Evolutionary conservation across 2,113 vertebrate species (phyloP), one percentile per base, ranked within the genome.

Genomic region (Herpetotheres cachinnans): DNA sequence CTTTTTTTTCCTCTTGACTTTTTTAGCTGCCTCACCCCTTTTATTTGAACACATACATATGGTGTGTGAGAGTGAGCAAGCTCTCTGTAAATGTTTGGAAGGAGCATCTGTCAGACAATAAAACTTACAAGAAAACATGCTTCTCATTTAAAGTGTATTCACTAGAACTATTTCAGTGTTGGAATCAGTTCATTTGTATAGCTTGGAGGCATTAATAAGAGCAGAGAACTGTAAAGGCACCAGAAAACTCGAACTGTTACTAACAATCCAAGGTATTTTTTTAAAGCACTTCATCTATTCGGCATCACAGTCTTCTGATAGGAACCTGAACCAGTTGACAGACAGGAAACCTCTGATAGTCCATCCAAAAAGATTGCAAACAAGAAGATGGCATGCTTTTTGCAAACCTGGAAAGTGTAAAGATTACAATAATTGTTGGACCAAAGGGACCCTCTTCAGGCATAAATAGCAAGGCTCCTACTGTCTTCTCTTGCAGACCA

Each of bases 401-500:
- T 88, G 77, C 91, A 90, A 94, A 92, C 88, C 93, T 95, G 97
- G 96, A 97, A 97, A 97, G 97, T 97, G 97, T 97, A 97, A 96
- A 97, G 98, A 97, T 97, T 98, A 97, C 95, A 95, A 82, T 97
- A 96, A 98, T 93, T 88, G 72, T 82, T 98, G 96, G 97, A 97
- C 97, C 86, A 96, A 96, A 86, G 95, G 98, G 98, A 98, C 94
- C 96, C 94, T 96, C 97, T 97, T 93, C 98, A 95, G 92, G 98
- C 98, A 98, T 98, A 99, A 99, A 99, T 98, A 98, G 98, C 97
- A 80, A 95, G 91, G 95, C 98, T 98, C 94, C 97, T 80, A 83
- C 97, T 86, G 97, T 98, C 95, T 89, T 97, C 90, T 88, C 84
- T 98, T 62, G 98, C 99, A 99, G 99, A 99, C 98, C 98, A 97